Evolutionary conservation across 2,797 vertebrate species (phyloP), one percentile per base, ranked within the genome.

Genomic region (Dicrostonyx torquatus): DNA sequence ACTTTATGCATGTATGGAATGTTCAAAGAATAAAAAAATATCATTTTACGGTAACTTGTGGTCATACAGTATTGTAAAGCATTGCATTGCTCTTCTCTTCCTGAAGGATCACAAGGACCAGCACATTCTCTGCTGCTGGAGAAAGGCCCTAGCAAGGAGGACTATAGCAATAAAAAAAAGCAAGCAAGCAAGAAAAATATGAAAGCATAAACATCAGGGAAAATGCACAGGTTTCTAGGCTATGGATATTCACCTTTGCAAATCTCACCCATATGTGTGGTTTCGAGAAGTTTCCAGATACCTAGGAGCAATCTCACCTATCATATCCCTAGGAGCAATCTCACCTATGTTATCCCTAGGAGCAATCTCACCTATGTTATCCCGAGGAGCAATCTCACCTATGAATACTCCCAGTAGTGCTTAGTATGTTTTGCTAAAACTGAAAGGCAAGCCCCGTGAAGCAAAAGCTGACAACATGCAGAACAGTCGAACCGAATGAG

Each of bases 401-500:
- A n/a, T 11, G 37, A 66, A 48, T 43, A 12, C 6, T 1, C 11
- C 73, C 76, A 89, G 43, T 6, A 72, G 43, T 58, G 17, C 50
- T 91, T 78, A 24, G 31, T 55, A 48, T 3, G 10, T 73, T 87
- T 78, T 40, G 17, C 53, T 85, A 66, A 64, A 87, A 37, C 76
- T 91, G 31, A 37, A 89, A 86, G 83, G 37, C 40, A 78, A 90
- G 40, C 12, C 58, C 22, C 2, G 0, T 6, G 26, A 48, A 93
- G 82, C 40, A 78, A 86, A 94, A 68, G 64, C 50, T 70, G 76
- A 83, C 62, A 45, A 82, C 6, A 1, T 34, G 15, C 72, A 70
- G 43, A 78, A 76, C 75, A 72, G 40, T n/a, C 72, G 34, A 93
- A 89, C 48, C 64, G 48, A 87, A 79, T 96, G 86, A 77, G 78